These are phyloP conservation scores for Xylocopa sonorina DNA, from an alignment of 1,140 invertebrate genomes.

Conservation along the genomic window DNA sequence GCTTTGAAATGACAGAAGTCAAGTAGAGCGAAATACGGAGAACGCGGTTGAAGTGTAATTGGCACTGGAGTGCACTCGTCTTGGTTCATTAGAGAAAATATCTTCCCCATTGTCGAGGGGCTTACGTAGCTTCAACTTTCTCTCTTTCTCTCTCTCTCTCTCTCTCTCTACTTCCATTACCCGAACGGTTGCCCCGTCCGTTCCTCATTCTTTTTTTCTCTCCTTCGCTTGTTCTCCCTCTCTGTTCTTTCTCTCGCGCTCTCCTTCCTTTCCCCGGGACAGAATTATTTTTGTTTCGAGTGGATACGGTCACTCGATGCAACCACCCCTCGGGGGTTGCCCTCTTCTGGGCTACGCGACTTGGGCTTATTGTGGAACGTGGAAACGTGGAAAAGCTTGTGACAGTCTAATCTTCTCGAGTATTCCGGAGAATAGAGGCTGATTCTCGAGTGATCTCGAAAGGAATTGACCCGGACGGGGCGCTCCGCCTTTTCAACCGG, in stretches of 20 bases:
- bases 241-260: slow-evolving; percentile 5
- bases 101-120: slow-evolving; percentile 80
- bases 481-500: slow-evolving; percentile 20
- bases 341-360: slow-evolving; percentile 31
- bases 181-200: slow-evolving; percentile 24
- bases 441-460: slow-evolving; percentile 74
- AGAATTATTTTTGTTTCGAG: slow-evolving; percentile 81
- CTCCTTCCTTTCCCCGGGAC: slow-evolving; percentile 62
- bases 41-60: slow-evolving; percentile 81
- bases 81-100: slow-evolving; percentile 83
- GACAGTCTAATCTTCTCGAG: slow-evolving; percentile 80
- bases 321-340: slow-evolving; percentile 48
- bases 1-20: slow-evolving; percentile 80
- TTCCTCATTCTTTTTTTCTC: slow-evolving; percentile 23
- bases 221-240: slow-evolving; percentile 16
- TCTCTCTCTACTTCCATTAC: background rate
- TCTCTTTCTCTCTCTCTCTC: slow-evolving; percentile 18
- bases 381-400: slow-evolving; percentile 77
- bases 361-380: slow-evolving; percentile 74
- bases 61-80: slow-evolving; percentile 81
- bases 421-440: slow-evolving; percentile 75
- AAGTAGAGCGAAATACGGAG: slow-evolving; percentile 76
- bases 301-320: slow-evolving; percentile 80
- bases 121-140: slow-evolving; percentile 68
- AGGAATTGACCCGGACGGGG: slow-evolving; percentile 58